Evolutionary conservation across 2,113 vertebrate genomes (phyloP).

Genomic region (Lethenteron reissneri): DNA sequence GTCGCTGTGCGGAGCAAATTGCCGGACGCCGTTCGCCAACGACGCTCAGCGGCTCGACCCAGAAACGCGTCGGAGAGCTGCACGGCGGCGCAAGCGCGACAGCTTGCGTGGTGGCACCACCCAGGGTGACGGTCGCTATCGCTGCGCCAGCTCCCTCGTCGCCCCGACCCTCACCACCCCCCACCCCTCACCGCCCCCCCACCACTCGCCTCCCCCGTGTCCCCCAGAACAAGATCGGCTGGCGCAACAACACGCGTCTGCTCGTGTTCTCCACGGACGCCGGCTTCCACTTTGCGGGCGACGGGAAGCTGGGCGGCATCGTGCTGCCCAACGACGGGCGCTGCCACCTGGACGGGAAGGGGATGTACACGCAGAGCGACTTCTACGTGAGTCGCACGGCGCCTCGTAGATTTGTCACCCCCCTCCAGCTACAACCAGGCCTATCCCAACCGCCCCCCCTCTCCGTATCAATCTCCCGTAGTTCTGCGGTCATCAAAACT

Average conservation of each 20-base stretch:
- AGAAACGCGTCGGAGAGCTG: too few relatives aligned
- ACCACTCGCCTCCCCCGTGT: neutral
- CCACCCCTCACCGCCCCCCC: neutral
- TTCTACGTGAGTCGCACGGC: slow-evolving; percentile 18
- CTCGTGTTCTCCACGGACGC: slow-evolving; percentile 45
- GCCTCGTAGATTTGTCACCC: too few relatives aligned
- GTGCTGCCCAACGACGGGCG: slow-evolving; percentile 28
- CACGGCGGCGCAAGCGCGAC: too few relatives aligned
- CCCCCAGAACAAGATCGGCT: slow-evolving; percentile 31
- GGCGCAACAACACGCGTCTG: slow-evolving; percentile 32
- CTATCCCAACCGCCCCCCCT: too few relatives aligned
- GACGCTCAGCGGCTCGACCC: too few relatives aligned
- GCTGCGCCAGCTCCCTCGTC: neutral
- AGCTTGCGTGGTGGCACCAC: too few relatives aligned
- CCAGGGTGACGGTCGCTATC: too few relatives aligned
- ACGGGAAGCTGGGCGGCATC: slow-evolving; percentile 35
- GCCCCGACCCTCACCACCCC: neutral
- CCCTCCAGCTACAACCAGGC: too few relatives aligned
- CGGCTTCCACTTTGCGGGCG: slow-evolving; percentile 39
- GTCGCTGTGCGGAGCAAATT: too few relatives aligned
- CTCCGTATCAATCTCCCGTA: too few relatives aligned
- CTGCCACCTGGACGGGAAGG: slow-evolving; percentile 30
- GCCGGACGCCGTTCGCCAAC: too few relatives aligned
- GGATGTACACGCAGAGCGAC: slow-evolving; percentile 23
- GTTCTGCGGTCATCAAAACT: slow-evolving; percentile 1